Evolutionary conservation across 2,113 vertebrate genomes (phyloP), one percentile per base, ranked within the genome.

Genomic region (Tichodroma muraria): DNA sequence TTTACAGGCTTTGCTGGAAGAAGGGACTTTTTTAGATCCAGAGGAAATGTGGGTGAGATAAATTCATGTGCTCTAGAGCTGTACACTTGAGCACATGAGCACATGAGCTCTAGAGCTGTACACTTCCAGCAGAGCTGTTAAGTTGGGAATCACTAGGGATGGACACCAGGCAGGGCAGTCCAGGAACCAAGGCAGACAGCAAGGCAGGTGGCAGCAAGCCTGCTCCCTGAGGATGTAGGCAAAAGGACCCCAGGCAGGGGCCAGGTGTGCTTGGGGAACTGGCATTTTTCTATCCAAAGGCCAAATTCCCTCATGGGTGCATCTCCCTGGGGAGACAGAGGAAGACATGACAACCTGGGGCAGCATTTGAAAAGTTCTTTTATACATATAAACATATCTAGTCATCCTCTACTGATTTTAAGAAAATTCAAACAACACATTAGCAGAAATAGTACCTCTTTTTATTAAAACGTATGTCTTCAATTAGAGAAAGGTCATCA

Each of bases 311-410:
- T 1, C 3, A 1, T 14, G 8, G 8, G 2, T 16, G 13, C 11
- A 11, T 8, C 4, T 75, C 20, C 9, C 19, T 10, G 13, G 7
- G 8, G 4, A 69, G n/a, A 18, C 4, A 25, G 13, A 47, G 13
- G 0, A 3, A 50, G 47, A 24, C 0, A 0, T 44, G n/a, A 54
- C 6, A 28, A 28, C 6, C 2, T 8, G 28, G 8, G 2, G 6
- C 7, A 71, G 8, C 10, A 15, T 49, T n/a, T 5, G 0, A 53
- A 59, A 85, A 52, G 24, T 15, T 44, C 3, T 8, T 52, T 3
- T 45, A 30, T 10, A 9, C 30, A 2, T 8, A 6, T 28, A 11
- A 24, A 11, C 28, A 8, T 10, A 30, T 37, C 8, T 1, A 47
- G 6, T 57, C 10, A 57, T 42, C 3, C 3, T 21, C 3, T 63